These are phyloP conservation scores for Diplolepis rosae DNA, from an alignment of 2,888 invertebrate genomes.

Conservation along the genomic window DNA sequence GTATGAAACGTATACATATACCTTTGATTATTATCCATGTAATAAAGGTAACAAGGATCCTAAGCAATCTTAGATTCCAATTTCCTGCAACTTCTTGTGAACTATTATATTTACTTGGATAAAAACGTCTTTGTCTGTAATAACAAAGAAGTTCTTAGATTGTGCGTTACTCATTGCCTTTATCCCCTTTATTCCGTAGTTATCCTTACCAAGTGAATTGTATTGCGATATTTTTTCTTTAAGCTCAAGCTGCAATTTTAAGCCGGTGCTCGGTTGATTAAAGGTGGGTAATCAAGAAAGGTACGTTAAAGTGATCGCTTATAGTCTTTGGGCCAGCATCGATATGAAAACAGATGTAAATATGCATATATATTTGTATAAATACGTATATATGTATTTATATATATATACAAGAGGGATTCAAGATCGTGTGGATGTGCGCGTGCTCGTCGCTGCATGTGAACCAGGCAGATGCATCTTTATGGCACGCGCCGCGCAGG, in stretches of 20 bases:
- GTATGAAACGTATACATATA: too few relatives aligned
- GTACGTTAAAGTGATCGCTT: slow-evolving; percentile 16
- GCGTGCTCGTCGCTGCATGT: slow-evolving; percentile 35
- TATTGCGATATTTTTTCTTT: neutral
- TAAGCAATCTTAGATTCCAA: too few relatives aligned
- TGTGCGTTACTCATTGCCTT: neutral
- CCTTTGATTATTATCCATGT: too few relatives aligned
- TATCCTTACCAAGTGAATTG: neutral
- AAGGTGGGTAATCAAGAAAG: slow-evolving; percentile 12
- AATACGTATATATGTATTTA: neutral
- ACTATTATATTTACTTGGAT: neutral
- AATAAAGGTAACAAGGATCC: too few relatives aligned
- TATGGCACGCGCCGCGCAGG: slow-evolving; percentile 64
- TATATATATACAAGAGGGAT: slow-evolving; percentile 1
- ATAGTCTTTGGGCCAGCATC: neutral
- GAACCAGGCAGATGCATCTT: slow-evolving; percentile 60
- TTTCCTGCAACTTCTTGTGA: too few relatives aligned
- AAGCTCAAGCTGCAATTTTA: slow-evolving; percentile 6
- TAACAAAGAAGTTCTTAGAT: neutral
- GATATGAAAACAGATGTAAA: slow-evolving; percentile 28
- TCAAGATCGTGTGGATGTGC: slow-evolving; percentile 9
- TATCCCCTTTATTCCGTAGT: neutral
- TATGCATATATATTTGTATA: neutral
- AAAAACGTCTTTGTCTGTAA: neutral
- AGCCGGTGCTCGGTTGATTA: slow-evolving; percentile 22